These are phyloP conservation scores for Melanogrammus aeglefinus DNA, from an alignment of 2,797 vertebrate species.

Conservation along the genomic window DNA sequence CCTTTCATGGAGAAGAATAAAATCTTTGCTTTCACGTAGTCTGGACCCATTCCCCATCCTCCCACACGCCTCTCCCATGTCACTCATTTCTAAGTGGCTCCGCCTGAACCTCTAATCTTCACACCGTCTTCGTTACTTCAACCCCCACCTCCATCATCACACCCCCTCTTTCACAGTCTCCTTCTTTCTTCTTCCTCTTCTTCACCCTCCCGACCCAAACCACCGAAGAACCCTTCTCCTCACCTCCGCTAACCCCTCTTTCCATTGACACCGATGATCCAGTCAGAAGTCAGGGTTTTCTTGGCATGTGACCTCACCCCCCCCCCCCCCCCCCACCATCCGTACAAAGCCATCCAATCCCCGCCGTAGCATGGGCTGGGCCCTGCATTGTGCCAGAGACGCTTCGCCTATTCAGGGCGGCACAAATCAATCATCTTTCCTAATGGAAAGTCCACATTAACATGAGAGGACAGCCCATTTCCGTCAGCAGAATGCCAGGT, in stretches of 20 bases:
- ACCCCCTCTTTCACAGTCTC: background rate
- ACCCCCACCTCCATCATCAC: background rate
- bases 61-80: conserved; percentile 19
- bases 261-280: conserved; percentile 51
- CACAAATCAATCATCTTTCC: conserved; percentile 80
- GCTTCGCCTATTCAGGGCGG: conserved; percentile 61
- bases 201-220: conserved; percentile 8
- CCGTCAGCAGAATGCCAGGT: conserved; percentile 77
- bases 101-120: conserved; percentile 48
- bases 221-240: conserved; percentile 1
- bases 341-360: conserved; percentile 58
- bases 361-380: conserved; percentile 7
- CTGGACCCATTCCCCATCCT: conserved; percentile 1
- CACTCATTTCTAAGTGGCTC: conserved; percentile 31
- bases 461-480: conserved; percentile 77
- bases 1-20: conserved; percentile 4
- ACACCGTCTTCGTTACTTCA: conserved; percentile 29
- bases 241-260: conserved; percentile 26
- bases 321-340: no score
- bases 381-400: conserved; percentile 60
- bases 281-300: conserved; percentile 49
- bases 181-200: conserved; percentile 15
- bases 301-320: conserved; percentile 57
- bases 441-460: conserved; percentile 80
- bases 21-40: background rate